Percentiles rank a stretch among this genome's conserved stretches.
Evolutionary conservation across 2,113 vertebrate species (phyloP).

Genomic region (Condylura cristata): DNA sequence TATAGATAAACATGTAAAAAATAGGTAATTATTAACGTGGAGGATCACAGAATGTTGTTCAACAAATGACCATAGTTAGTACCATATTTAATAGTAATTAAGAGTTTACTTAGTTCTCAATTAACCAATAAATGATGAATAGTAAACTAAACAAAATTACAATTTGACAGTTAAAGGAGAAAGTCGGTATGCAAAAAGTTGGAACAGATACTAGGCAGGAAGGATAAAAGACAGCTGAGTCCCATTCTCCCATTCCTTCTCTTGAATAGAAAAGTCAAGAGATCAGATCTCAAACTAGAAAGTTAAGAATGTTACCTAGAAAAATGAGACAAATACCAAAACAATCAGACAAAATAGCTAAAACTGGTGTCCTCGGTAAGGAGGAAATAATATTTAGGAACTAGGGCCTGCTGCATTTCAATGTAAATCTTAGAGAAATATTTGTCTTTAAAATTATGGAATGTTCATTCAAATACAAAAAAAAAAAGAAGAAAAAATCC

Average conservation of each 20-base stretch:
- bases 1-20: background rate
- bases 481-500: background rate
- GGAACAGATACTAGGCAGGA: background rate
- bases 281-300: background rate
- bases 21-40: background rate
- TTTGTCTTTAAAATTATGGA: background rate
- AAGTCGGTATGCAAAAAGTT: background rate
- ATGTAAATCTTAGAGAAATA: background rate
- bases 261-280: background rate
- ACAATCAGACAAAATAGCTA: background rate
- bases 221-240: background rate
- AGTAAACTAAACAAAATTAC: background rate
- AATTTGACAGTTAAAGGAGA: background rate
- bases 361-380: background rate
- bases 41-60: background rate
- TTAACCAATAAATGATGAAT: background rate
- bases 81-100: background rate
- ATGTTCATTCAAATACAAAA: background rate
- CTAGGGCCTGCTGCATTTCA: background rate
- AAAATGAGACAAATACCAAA: background rate
- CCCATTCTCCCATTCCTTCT: background rate
- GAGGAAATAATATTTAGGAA: background rate
- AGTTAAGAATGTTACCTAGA: background rate
- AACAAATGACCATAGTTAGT: conserved; percentile 5
- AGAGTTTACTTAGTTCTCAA: background rate